Evolutionary conservation across 2,113 vertebrate genomes (phyloP), one percentile per base, ranked within the genome.

Genomic region (Saccopteryx bilineata): DNA sequence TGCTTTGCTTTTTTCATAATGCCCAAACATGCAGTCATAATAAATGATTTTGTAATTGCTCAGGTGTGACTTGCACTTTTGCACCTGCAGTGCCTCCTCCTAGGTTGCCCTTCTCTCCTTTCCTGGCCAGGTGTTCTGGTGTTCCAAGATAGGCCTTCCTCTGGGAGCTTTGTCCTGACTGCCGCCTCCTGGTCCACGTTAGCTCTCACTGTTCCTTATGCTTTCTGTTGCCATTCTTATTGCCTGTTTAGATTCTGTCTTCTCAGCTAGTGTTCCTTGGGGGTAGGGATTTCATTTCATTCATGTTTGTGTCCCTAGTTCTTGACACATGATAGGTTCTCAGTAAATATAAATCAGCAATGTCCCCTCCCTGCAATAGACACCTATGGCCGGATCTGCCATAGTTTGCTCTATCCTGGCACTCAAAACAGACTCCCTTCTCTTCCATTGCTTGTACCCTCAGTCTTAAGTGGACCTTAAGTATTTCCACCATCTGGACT

Each of bases 1-100:
- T 48, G 74, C 26, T 78, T 87, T 9, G 23, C 50, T 50, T 82
- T 74, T 56, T 11, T 31, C 65, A 19, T 79, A 33, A 9, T 23
- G 17, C 46, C 39, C 31, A 63, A 39, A 12, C 39, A 23, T 48
- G 66, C 9, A 10, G 10, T 60, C 7, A 2, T 80, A 82, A 10
- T 28, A 14, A 93, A 52, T 48, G 54, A 95, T 21, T 63, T 65
- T 13, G 17, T 75, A 46, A 46, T 85, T 89, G 63, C 33, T 84
- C 6, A 58, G 26, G 9, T 56, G 66, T 28, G 58, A 50, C 46
- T 54, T 79, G 9, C 81, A 26, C 6, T 60, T 79, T 58, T 48
- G 46, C 13, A 72, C 74, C 72, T 89, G 24, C 18, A 56, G 39
- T 48, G 12, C 28, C 50, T 88, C 56, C 63, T 56, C 31, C 50